Percentiles rank a stretch among this genome's conserved stretches.
Evolutionary conservation across 2,888 invertebrate species (phyloP).

Genomic region (Colletes collaris): DNA sequence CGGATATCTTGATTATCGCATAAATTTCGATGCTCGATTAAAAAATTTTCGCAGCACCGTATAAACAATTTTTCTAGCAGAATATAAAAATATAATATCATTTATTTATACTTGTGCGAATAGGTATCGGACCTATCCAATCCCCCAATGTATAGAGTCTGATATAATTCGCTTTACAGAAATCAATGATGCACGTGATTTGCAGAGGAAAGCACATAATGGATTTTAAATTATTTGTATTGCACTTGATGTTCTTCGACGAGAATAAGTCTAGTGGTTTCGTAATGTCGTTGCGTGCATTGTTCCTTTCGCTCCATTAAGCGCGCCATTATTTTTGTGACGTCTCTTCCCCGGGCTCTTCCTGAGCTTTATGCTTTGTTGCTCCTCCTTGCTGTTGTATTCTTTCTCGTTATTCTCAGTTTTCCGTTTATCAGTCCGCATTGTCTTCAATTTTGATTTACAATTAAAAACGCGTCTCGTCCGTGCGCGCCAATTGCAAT

Average conservation of each 20-base stretch:
- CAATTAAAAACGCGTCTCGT: not conserved
- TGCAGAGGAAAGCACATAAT: not conserved
- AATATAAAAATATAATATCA: no score
- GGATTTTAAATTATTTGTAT: constrained; percentile 17
- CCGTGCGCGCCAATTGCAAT: not conserved
- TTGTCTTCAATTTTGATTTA: not conserved
- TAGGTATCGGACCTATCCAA: no score
- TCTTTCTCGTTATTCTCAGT: not conserved
- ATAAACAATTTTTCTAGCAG: no score
- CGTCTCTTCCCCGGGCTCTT: constrained; percentile 11
- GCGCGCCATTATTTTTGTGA: constrained; percentile 7
- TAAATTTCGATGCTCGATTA: no score
- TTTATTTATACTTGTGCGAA: no score
- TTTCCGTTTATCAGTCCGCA: constrained; percentile 3
- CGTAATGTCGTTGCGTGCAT: constrained; percentile 12
- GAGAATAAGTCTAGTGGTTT: not conserved
- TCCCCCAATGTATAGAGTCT: no score
- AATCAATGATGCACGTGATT: not conserved
- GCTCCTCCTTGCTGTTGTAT: not conserved
- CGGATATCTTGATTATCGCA: no score
- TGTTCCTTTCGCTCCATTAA: constrained; percentile 25
- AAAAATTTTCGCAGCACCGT: no score
- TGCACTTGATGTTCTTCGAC: not conserved
- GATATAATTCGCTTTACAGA: not conserved
- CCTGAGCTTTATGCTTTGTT: constrained; percentile 8